A percentile compares a stretch with the other conserved stretches of the same genome.
Evolutionary conservation across 1,140 invertebrate genomes (phyloP).

Genomic region (Papilio polytes): DNA sequence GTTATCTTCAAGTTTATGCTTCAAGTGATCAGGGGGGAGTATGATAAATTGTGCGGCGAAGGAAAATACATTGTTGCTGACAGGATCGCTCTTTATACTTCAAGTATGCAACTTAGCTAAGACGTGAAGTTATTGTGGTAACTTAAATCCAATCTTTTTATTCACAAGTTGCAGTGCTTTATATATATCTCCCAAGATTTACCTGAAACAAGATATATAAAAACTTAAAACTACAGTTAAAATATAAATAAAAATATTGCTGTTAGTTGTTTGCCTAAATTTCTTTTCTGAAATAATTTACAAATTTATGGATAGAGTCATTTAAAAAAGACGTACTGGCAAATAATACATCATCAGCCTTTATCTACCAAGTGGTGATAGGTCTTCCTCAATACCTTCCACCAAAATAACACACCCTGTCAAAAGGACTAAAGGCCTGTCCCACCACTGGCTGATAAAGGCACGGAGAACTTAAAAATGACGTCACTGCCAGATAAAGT

Average conservation of each 20-base stretch:
- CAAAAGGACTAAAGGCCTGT: background rate
- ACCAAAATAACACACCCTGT: background rate
- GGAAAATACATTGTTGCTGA: conserved; percentile 33
- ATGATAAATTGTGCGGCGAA: conserved; percentile 36
- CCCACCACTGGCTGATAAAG: no score
- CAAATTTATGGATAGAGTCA: background rate
- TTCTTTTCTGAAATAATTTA: background rate
- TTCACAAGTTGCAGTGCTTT: background rate
- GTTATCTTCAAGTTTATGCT: conserved; percentile 37
- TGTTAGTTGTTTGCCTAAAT: no score
- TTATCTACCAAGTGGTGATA: no score
- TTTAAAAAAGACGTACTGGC: background rate
- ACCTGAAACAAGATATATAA: background rate
- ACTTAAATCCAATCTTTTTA: background rate
- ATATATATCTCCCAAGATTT: background rate
- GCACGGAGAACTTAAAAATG: no score
- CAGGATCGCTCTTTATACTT: conserved; percentile 14
- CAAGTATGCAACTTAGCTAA: conserved; percentile 29
- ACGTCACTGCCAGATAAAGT: no score
- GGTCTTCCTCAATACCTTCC: no score
- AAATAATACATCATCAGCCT: no score
- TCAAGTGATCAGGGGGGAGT: conserved; percentile 37
- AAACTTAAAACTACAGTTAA: background rate
- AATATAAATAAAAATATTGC: no score
- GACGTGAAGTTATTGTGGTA: conserved; percentile 13